Conservation (phyloP, 2,797 vertebrate genomes). For the Darevskia mixta region DNA sequence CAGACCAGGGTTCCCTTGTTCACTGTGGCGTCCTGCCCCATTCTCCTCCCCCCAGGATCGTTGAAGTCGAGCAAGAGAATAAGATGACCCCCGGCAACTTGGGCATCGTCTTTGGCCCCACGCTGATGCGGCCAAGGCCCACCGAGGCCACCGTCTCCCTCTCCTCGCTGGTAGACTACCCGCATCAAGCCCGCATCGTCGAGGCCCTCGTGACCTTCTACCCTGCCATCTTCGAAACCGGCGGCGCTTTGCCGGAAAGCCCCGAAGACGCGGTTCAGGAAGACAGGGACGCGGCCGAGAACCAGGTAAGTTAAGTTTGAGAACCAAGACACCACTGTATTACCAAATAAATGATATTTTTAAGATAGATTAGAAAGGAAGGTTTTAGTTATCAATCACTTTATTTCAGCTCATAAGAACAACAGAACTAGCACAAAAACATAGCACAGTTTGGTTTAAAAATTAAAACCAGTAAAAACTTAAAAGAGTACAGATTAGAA, state of each 20-base stretch:
- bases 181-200: constrained; percentile 93
- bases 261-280: accelerated
- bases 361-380: no score
- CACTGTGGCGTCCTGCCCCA: not conserved
- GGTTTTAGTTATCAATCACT: no score
- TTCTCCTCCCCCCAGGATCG: constrained; percentile 80
- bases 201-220: constrained; percentile 94
- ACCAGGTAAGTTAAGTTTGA: not conserved
- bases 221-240: constrained; percentile 81
- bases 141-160: constrained; percentile 93
- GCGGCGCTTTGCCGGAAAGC: accelerated
- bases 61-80: constrained; percentile 92
- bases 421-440: no score
- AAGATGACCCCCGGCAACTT: constrained; percentile 97
- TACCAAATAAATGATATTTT: no score
- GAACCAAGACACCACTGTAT: no score
- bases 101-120: constrained; percentile 96
- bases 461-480: no score
- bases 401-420: no score
- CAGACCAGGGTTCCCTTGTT: not conserved
- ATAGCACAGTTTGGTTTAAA: no score
- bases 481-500: no score
- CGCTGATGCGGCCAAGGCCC: constrained; percentile 92
- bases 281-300: accelerated
- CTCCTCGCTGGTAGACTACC: constrained; percentile 97